These are phyloP conservation scores for Leptodactylus fuscus DNA, from an alignment of 2,113 vertebrate species.

Conservation along the genomic window DNA sequence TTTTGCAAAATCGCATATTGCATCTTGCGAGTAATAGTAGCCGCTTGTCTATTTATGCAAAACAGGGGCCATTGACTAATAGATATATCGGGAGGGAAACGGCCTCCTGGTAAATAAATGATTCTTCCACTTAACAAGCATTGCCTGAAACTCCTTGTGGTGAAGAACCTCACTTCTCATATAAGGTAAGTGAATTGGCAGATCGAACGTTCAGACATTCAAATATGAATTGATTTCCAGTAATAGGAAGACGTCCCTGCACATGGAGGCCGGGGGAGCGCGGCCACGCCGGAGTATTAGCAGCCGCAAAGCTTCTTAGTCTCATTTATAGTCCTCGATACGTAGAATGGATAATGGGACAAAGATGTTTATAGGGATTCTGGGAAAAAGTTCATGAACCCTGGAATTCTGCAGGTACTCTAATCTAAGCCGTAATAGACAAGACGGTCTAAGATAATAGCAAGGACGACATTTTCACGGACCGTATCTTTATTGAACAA, in stretches of 20 bases:
- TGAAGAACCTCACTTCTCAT: constrained; percentile 32
- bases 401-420: background rate
- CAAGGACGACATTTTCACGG: background rate
- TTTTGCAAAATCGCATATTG: constrained; percentile 41
- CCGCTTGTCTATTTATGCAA: constrained; percentile 49
- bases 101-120: constrained; percentile 35
- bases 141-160: constrained; percentile 22
- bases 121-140: background rate
- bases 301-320: background rate
- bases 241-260: constrained; percentile 11
- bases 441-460: background rate
- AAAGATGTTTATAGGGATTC: background rate
- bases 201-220: constrained; percentile 26
- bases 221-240: constrained; percentile 53
- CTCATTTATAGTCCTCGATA: background rate
- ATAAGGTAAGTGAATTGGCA: constrained; percentile 22
- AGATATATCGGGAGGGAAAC: constrained; percentile 36
- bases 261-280: background rate
- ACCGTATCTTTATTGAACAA: background rate
- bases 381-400: background rate
- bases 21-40: constrained; percentile 35
- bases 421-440: too few relatives aligned
- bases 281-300: background rate
- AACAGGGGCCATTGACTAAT: constrained; percentile 33
- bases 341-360: background rate